Evolutionary conservation across 92 coral and sea anemone genomes (phyloP).

Genomic region (Epizoanthus rinbou): DNA sequence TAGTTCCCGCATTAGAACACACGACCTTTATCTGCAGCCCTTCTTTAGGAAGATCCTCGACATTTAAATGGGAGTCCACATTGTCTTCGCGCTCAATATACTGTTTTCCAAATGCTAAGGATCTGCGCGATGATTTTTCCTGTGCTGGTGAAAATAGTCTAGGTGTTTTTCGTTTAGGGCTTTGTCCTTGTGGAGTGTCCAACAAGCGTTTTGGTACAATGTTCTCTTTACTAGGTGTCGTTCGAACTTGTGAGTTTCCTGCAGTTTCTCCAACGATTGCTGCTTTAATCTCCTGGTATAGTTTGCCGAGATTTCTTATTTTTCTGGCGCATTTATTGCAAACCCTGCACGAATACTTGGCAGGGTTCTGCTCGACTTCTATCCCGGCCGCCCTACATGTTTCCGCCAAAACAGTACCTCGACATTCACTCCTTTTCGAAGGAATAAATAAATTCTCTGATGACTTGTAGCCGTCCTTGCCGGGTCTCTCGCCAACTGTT

Average conservation of each 20-base stretch:
- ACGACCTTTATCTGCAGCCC: slow-evolving; percentile 59
- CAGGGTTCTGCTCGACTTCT: slow-evolving; percentile 21
- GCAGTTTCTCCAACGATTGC: slow-evolving; percentile 5
- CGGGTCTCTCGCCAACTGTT: too few relatives aligned
- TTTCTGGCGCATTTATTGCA: slow-evolving; percentile 46
- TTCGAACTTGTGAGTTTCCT: slow-evolving; percentile 9
- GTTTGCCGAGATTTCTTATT: slow-evolving; percentile 46
- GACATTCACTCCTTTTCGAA: too few relatives aligned
- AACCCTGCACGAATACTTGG: slow-evolving; percentile 32
- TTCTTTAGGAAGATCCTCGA: slow-evolving; percentile 49
- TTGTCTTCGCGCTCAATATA: slow-evolving; percentile 33
- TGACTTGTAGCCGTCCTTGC: too few relatives aligned
- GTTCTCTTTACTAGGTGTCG: slow-evolving; percentile 12
- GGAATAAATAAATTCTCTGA: too few relatives aligned
- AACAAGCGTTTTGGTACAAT: slow-evolving; percentile 36
- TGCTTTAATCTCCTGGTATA: slow-evolving; percentile 14
- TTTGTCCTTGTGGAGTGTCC: slow-evolving; percentile 49
- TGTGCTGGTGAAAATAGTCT: slow-evolving; percentile 34
- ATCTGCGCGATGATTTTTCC: slow-evolving; percentile 41
- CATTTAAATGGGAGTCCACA: slow-evolving; percentile 36
- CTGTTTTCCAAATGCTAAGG: slow-evolving; percentile 40
- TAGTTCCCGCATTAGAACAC: slow-evolving; percentile 40
- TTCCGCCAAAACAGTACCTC: slow-evolving; percentile 32
- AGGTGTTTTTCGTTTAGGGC: slow-evolving; percentile 44
- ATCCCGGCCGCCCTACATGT: not conserved